phyloP scores from a whole-genome alignment of 2,113 vertebrate genomes.

The Synchiropus splendidus region DNA sequence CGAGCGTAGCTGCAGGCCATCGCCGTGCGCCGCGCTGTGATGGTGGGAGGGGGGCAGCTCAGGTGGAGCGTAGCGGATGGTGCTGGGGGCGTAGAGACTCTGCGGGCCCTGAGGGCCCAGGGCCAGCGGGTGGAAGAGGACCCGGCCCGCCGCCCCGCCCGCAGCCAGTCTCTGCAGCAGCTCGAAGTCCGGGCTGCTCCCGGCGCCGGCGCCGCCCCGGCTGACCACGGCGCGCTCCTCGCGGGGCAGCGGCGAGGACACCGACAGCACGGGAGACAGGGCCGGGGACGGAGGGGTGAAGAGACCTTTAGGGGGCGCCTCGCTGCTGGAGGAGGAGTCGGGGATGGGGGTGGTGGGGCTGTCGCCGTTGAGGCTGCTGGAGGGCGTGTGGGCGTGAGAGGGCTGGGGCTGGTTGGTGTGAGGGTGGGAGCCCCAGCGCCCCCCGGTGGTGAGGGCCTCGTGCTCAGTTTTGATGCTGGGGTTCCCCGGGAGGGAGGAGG shows the following conservation, averaged over 20 bases:
- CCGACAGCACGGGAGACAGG: slow-evolving; percentile 63
- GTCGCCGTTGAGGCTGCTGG: slow-evolving; percentile 59
- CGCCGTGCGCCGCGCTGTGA: slow-evolving; percentile 42
- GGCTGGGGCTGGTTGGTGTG: slow-evolving; percentile 32
- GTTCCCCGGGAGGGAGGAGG: slow-evolving; percentile 35
- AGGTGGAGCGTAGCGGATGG: slow-evolving; percentile 81
- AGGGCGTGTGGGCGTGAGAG: slow-evolving; percentile 52
- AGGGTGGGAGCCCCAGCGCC: slow-evolving; percentile 58
- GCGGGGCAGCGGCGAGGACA: slow-evolving; percentile 60
- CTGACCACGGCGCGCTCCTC: slow-evolving; percentile 54
- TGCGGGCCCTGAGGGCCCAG: slow-evolving; percentile 69
- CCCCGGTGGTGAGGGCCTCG: slow-evolving; percentile 45
- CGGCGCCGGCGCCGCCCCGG: slow-evolving; percentile 17
- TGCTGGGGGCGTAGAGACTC: slow-evolving; percentile 77
- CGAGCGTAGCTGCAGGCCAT: slow-evolving; percentile 55
- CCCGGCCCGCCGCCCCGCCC: slow-evolving; percentile 64
- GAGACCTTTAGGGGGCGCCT: slow-evolving; percentile 54
- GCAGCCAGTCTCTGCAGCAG: slow-evolving; percentile 73
- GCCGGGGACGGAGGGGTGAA: slow-evolving; percentile 64
- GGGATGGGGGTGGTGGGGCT: slow-evolving; percentile 64
- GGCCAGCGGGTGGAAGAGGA: slow-evolving; percentile 75
- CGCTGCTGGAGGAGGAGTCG: slow-evolving; percentile 60
- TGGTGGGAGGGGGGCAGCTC: slow-evolving; percentile 69
- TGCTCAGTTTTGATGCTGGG: slow-evolving; percentile 71
- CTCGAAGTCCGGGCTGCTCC: slow-evolving; percentile 66